phyloP scores from a whole-genome alignment of 2,113 vertebrate genomes.

The Myrmecobius fasciatus region DNA sequence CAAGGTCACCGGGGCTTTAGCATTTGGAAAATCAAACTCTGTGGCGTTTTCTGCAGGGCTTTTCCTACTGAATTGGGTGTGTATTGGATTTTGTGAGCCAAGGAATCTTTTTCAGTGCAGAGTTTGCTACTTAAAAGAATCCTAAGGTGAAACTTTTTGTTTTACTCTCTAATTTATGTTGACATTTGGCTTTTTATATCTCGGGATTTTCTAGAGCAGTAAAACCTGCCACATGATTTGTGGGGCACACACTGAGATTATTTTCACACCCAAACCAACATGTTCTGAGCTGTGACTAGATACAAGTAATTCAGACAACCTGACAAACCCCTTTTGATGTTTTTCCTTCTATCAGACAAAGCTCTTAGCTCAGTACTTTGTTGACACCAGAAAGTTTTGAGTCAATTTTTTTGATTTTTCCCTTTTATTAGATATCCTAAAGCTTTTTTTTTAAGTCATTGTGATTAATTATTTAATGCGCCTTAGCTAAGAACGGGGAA shows the following conservation, averaged over 20 bases:
- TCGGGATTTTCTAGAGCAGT: background rate
- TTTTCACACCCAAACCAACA: background rate
- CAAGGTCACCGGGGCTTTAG: slow-evolving; percentile 56
- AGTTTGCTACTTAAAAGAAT: slow-evolving; percentile 56
- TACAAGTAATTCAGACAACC: background rate
- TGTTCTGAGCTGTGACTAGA: background rate
- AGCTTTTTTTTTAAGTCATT: background rate
- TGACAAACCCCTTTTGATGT: background rate
- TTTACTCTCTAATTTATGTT: slow-evolving; percentile 11
- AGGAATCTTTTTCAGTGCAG: slow-evolving; percentile 44
- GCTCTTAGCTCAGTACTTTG: background rate
- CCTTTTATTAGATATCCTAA: slow-evolving; percentile 46
- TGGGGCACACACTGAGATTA: background rate
- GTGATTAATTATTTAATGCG: background rate
- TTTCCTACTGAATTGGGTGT: slow-evolving; percentile 53
- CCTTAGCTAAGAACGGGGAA: background rate
- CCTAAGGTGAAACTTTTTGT: slow-evolving; percentile 20
- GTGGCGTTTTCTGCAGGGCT: background rate
- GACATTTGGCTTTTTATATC: slow-evolving; percentile 49
- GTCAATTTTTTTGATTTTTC: background rate
- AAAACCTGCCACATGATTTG: background rate
- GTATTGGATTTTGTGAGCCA: slow-evolving; percentile 38
- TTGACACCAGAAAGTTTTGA: background rate
- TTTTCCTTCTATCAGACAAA: background rate
- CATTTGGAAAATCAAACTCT: slow-evolving; percentile 58